Conservation (phyloP, 2,888 invertebrate genomes). For the Drosophila quinaria region DNA sequence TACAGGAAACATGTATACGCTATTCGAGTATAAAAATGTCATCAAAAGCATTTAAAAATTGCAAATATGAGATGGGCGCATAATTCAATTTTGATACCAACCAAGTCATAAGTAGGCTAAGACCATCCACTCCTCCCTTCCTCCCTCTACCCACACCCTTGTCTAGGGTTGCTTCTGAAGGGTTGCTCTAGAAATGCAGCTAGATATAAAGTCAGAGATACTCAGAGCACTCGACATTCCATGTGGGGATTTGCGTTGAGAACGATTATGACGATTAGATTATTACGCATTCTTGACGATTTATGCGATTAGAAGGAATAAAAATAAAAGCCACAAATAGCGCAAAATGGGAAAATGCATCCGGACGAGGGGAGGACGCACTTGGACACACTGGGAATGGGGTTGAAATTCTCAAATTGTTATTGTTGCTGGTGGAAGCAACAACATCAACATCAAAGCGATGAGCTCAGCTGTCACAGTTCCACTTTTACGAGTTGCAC, state of each 20-base stretch:
- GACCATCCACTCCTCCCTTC: background rate
- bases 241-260: slow-evolving; percentile 58
- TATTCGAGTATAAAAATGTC: slow-evolving; percentile 68
- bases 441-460: slow-evolving; percentile 55
- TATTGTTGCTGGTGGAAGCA: slow-evolving; percentile 38
- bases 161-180: background rate
- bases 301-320: slow-evolving; percentile 75
- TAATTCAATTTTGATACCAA: slow-evolving; percentile 67
- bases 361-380: slow-evolving; percentile 14
- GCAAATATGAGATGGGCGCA: slow-evolving; percentile 52
- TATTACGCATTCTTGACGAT: slow-evolving; percentile 80
- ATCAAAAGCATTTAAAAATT: slow-evolving; percentile 76
- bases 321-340: slow-evolving; percentile 47
- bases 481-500: slow-evolving; percentile 59
- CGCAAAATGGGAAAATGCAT: slow-evolving; percentile 49
- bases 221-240: slow-evolving; percentile 24
- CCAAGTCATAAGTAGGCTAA: slow-evolving; percentile 65
- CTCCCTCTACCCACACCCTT: background rate
- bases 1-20: slow-evolving; percentile 10
- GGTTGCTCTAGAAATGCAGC: slow-evolving; percentile 40
- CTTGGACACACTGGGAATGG: slow-evolving; percentile 1
- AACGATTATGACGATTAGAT: slow-evolving; percentile 79
- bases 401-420: slow-evolving; percentile 58
- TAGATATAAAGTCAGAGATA: slow-evolving; percentile 18
- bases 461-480: slow-evolving; percentile 76